Percentiles rank a stretch among this genome's conserved stretches.
Evolutionary conservation across 23 tunicate species (phyloP).

Genomic region (Styela clava): DNA sequence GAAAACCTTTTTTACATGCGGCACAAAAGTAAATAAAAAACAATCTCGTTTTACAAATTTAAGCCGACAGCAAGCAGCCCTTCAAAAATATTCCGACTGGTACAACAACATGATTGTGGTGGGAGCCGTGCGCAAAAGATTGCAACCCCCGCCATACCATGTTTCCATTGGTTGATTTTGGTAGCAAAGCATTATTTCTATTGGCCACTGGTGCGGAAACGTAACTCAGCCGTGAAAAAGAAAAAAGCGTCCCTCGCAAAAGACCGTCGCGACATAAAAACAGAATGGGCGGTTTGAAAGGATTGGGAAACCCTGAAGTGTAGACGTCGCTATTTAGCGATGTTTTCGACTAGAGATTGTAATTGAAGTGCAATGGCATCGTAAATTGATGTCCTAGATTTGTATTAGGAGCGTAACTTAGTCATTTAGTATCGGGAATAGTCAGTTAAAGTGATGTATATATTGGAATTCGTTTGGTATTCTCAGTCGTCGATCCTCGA

Average conservation of each 20-base stretch:
- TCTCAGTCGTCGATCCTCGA: background rate
- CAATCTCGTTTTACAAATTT: no score
- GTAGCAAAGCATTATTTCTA: constrained; percentile 27
- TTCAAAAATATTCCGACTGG: constrained; percentile 12
- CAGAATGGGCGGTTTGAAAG: constrained; percentile 18
- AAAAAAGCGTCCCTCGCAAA: constrained; percentile 17
- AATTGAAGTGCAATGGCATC: no score
- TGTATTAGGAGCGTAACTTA: background rate
- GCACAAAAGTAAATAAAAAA: no score
- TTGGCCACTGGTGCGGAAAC: constrained; percentile 51
- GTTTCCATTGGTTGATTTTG: constrained; percentile 49
- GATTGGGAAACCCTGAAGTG: no score
- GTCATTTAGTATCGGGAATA: background rate
- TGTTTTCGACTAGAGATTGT: background rate
- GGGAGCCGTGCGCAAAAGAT: constrained; percentile 97
- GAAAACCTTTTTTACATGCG: no score
- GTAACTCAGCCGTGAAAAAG: constrained; percentile 1
- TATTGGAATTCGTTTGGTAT: background rate
- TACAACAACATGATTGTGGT: constrained; percentile 92
- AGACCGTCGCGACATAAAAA: background rate
- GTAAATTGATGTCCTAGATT: no score
- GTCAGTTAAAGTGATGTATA: background rate
- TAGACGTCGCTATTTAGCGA: background rate
- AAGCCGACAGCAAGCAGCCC: background rate
- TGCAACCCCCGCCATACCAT: constrained; percentile 49